Evolutionary conservation across 2,113 vertebrate genomes (phyloP).

Genomic region (Lampris megalopsis): DNA sequence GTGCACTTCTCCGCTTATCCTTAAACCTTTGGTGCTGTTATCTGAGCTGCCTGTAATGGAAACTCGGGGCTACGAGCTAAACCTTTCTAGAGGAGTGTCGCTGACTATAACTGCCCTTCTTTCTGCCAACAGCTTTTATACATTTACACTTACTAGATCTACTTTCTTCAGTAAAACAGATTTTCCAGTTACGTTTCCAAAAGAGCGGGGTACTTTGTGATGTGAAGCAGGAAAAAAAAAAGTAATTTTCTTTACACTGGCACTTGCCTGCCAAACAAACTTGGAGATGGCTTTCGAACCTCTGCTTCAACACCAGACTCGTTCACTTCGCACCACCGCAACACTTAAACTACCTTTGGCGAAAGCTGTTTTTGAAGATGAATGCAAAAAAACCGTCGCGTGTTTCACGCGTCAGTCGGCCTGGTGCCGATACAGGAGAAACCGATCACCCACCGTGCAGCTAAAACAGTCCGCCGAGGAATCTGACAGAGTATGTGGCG

Average conservation of each 20-base stretch:
- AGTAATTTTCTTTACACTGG: no score
- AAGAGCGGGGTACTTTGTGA: not conserved
- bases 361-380: no score
- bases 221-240: not conserved
- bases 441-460: not conserved
- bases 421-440: not conserved
- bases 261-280: no score
- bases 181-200: not conserved
- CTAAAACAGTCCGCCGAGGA: not conserved
- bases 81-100: slow-evolving; percentile 19
- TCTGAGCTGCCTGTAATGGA: slow-evolving; percentile 56
- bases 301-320: no score
- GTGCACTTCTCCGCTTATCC: slow-evolving; percentile 42
- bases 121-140: slow-evolving; percentile 22
- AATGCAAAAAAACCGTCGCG: no score
- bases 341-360: no score
- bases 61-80: slow-evolving; percentile 21
- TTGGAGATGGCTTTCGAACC: no score
- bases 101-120: slow-evolving; percentile 14
- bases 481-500: not conserved
- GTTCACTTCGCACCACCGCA: no score
- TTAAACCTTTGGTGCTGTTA: slow-evolving; percentile 53
- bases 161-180: not conserved
- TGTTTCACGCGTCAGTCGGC: no score
- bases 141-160: not conserved